phyloP scores from a whole-genome alignment of 2,888 invertebrate species.

The Quadroppia sp. region DNA sequence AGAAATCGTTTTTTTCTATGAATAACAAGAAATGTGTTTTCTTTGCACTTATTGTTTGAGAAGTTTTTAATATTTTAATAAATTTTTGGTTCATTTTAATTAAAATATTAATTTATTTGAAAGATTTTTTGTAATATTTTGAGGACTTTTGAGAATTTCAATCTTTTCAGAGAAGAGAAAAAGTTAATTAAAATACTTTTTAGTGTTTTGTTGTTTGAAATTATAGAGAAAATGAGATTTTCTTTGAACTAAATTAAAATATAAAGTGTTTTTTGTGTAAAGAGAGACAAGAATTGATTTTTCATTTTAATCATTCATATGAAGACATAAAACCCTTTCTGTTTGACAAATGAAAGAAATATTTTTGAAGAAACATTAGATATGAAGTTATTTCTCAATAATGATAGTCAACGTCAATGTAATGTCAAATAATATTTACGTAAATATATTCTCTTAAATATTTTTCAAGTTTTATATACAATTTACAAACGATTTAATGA shows the following conservation, averaged over 20 bases:
- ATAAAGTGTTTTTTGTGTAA: neutral
- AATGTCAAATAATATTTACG: neutral
- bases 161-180: neutral
- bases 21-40: constrained; percentile 4
- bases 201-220: neutral
- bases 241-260: neutral
- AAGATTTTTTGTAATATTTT: neutral
- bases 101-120: neutral
- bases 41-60: neutral
- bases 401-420: neutral
- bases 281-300: neutral
- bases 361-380: neutral
- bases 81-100: too few relatives aligned
- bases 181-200: constrained; percentile 2
- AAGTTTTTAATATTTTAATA: neutral
- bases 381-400: neutral
- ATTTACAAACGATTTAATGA: constrained; percentile 32
- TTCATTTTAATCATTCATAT: too few relatives aligned
- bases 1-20: neutral
- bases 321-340: too few relatives aligned
- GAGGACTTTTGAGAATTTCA: neutral
- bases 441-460: neutral
- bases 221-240: neutral
- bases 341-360: neutral
- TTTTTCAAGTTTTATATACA: constrained; percentile 10